Conservation (phyloP, 2,113 vertebrate species). For the Anseranas semipalmata region DNA sequence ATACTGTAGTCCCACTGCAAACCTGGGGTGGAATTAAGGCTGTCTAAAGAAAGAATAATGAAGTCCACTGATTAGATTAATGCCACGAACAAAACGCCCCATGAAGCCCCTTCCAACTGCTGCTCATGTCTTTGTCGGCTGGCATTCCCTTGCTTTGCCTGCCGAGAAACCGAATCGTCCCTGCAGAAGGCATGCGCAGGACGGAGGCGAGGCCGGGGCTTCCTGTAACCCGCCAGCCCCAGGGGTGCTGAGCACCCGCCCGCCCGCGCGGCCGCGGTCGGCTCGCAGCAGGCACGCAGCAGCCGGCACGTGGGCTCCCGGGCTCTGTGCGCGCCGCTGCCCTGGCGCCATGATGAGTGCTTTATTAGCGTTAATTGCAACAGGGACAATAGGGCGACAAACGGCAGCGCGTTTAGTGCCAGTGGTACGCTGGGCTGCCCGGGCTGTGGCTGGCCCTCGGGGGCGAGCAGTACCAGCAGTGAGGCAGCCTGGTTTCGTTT, state of each 20-base stretch:
- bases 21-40: not conserved
- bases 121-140: not conserved
- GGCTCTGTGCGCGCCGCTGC: rapidly evolving
- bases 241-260: not conserved
- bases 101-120: not conserved
- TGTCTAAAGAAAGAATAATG: no score
- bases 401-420: not conserved
- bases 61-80: not conserved
- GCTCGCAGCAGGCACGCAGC: not conserved
- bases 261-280: not conserved
- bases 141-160: not conserved
- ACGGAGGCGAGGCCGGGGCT: not conserved
- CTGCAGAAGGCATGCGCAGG: not conserved
- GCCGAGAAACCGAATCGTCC: rapidly evolving
- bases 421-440: not conserved
- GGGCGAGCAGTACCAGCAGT: not conserved
- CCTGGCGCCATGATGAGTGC: not conserved
- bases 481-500: not conserved
- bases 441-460: not conserved
- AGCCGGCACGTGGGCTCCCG: not conserved
- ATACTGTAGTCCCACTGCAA: not conserved
- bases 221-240: not conserved
- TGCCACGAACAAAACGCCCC: not conserved
- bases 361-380: not conserved
- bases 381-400: not conserved